A percentile compares a stretch with the other conserved stretches of the same genome.
These are phyloP conservation scores for Orussus abietinus DNA, from an alignment of 1,140 invertebrate genomes.

Conservation along the genomic window DNA sequence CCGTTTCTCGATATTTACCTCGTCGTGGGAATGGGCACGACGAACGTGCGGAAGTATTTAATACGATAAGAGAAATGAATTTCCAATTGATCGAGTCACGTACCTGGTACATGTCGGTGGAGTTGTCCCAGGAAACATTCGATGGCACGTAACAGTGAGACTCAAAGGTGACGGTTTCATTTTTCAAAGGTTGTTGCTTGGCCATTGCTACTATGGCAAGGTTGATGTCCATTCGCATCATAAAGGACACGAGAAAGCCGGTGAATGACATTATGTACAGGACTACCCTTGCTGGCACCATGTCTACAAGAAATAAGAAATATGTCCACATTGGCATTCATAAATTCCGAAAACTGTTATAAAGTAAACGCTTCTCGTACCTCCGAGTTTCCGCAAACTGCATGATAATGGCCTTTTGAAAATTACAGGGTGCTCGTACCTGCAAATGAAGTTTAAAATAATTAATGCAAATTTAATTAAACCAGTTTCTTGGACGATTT, in stretches of 20 bases:
- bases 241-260: constrained; percentile 70
- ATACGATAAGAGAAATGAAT: neutral
- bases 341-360: neutral
- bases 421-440: constrained; percentile 28
- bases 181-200: constrained; percentile 29
- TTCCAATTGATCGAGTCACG: constrained; percentile 14
- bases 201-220: constrained; percentile 69
- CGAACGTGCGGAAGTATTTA: neutral
- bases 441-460: constrained; percentile 5
- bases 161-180: constrained; percentile 19
- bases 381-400: constrained; percentile 30
- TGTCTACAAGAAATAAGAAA: constrained; percentile 34
- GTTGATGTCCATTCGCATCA: constrained; percentile 75
- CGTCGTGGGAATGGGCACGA: neutral
- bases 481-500: no score
- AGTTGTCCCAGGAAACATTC: constrained; percentile 24
- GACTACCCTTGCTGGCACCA: constrained; percentile 62
- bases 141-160: constrained; percentile 34
- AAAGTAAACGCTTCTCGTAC: constrained; percentile 18
- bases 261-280: constrained; percentile 69
- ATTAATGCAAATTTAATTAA: constrained; percentile 12
- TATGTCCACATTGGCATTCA: neutral
- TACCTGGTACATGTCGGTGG: constrained; percentile 17
- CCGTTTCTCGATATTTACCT: neutral
- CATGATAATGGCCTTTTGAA: constrained; percentile 27